Evolutionary conservation across 2,113 vertebrate genomes (phyloP), one percentile per base, ranked within the genome.

Genomic region (Solea solea): DNA sequence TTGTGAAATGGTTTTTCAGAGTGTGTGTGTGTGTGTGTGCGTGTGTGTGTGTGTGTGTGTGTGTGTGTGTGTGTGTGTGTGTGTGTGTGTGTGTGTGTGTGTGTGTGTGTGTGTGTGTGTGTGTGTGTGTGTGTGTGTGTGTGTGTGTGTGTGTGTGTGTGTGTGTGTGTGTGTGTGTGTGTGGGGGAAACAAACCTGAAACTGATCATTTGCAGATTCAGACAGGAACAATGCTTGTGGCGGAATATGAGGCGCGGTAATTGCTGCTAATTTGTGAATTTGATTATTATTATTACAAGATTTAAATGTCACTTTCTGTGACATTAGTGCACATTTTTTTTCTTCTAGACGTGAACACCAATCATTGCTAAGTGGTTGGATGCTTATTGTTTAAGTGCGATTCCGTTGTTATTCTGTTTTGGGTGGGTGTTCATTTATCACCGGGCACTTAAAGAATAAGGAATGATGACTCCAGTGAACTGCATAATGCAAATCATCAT

Each of bases 331-430:
- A 21, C 34, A n/a, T 27, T 64, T 15, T 10, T 69, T 57, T 70
- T 16, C 8, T 55, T 45, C 58, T 40, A 65, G 16, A 69, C 74
- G 69, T 72, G 57, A 46, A 59, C 42, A 76, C 34, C 80, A 40
- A 65, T 68, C 54, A 76, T 85, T 55, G 60, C 45, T 76, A 7
- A 5, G 39, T 41, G 12, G 10, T 45, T 4, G 13, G 11, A 8
- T 40, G 15, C 14, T 82, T 65, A 55, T 78, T 76, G 70, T 83
- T 78, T 74, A 60, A 69, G 52, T 54, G 39, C 13, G 21, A n/a
- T 41, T 57, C 16, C 52, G 27, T 80, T 64, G 51, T 80, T 75
- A 65, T 72, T 67, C 11, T n/a, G 27, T 72, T 69, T 54, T 74
- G n/a, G 51, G 27, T 39, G 14, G 13, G 34, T 56, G 45, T 78